A percentile compares a stretch with the other conserved stretches of the same genome.
phyloP scores from a whole-genome alignment of 2,888 invertebrate genomes.

The Drosophila peninsularis region DNA sequence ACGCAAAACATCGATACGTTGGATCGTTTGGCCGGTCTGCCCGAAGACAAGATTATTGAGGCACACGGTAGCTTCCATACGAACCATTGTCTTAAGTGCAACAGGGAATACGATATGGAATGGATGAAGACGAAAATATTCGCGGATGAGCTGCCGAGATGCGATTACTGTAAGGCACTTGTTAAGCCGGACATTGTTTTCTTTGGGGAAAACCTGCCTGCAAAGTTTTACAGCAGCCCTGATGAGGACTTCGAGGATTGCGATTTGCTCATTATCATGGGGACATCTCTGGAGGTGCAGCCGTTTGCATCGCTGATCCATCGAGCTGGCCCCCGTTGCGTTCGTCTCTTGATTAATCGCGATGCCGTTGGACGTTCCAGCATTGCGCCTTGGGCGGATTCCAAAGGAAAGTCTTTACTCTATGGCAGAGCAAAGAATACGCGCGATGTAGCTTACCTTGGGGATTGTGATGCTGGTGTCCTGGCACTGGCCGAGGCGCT shows the following conservation, averaged over 20 bases:
- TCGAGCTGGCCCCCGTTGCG: constrained; percentile 89
- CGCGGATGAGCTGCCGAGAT: constrained; percentile 90
- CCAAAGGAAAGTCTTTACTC: constrained; percentile 87
- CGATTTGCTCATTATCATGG: constrained; percentile 97
- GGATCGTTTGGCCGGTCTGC: constrained; percentile 93
- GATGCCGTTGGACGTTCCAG: constrained; percentile 88
- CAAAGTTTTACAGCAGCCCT: constrained; percentile 89
- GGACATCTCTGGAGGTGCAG: constrained; percentile 96
- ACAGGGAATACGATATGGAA: constrained; percentile 89
- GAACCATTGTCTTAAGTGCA: constrained; percentile 92
- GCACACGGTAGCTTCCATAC: constrained; percentile 97
- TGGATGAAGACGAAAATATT: constrained; percentile 95
- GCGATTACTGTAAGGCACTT: constrained; percentile 90
- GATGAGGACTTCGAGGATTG: constrained; percentile 92
- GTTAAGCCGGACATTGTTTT: constrained; percentile 98
- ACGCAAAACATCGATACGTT: constrained; percentile 97
- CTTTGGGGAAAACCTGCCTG: constrained; percentile 96
- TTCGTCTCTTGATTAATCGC: constrained; percentile 94
- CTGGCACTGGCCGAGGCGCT: constrained; percentile 89
- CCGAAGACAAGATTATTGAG: constrained; percentile 94
- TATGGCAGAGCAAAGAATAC: constrained; percentile 87
- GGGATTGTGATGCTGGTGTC: constrained; percentile 93
- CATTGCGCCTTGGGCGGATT: constrained; percentile 69
- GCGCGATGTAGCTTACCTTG: constrained; percentile 92
- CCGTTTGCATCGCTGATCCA: constrained; percentile 96